Conservation (phyloP, 1,140 invertebrate genomes). For the Aplysia californica region DNA sequence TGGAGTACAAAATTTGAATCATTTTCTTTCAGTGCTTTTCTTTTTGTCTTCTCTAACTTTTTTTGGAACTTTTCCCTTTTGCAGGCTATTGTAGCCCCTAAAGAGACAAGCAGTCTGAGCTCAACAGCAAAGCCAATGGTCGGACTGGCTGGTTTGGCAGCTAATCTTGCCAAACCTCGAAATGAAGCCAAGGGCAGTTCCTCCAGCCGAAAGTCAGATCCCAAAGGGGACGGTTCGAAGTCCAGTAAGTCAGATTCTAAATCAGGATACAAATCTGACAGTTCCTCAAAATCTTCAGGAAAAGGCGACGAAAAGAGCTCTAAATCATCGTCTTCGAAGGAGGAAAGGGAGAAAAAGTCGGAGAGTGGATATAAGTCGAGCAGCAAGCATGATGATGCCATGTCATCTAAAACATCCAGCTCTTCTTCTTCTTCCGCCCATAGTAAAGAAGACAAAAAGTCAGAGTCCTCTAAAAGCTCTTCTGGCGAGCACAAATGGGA, state of each 20-base stretch:
- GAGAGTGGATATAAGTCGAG: not conserved
- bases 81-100: constrained; percentile 23
- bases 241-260: constrained; percentile 26
- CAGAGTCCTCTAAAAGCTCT: not conserved
- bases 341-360: constrained; percentile 6
- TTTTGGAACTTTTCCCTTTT: too few species aligned
- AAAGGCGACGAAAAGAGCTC: not conserved
- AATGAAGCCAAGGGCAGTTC: constrained; percentile 42
- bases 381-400: constrained; percentile 36
- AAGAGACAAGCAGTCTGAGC: constrained; percentile 23
- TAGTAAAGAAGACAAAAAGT: not conserved
- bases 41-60: too few species aligned
- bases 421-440: constrained; percentile 15
- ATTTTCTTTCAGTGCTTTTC: too few species aligned
- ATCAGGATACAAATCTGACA: constrained; percentile 24
- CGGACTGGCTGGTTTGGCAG: constrained; percentile 67
- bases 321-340: not conserved
- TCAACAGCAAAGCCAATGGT: constrained; percentile 58
- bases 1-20: too few species aligned
- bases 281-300: constrained; percentile 22
- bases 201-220: constrained; percentile 37
- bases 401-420: constrained; percentile 1
- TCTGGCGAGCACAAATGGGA: not conserved
- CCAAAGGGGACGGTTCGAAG: constrained; percentile 34
- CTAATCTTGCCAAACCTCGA: constrained; percentile 61